Conservation (phyloP, 2,113 vertebrate genomes). For the Chionodraco myersi region DNA sequence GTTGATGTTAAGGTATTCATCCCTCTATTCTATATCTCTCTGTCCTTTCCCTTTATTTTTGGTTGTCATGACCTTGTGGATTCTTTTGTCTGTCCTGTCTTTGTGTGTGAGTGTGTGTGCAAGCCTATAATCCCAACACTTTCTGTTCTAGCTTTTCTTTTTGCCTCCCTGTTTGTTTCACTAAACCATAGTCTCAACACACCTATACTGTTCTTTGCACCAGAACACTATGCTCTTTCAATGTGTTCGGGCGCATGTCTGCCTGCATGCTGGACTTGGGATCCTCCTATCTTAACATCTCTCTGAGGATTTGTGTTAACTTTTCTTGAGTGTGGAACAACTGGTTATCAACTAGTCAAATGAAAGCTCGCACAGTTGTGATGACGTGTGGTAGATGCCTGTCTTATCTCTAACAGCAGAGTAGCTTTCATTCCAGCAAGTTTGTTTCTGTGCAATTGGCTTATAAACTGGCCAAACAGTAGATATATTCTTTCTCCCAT, state of each 20-base stretch:
- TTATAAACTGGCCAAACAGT: not conserved
- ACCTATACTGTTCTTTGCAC: constrained; percentile 9
- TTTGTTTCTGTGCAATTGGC: not conserved
- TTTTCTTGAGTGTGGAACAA: constrained; percentile 15
- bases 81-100: not conserved
- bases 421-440: constrained; percentile 50
- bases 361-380: constrained; percentile 7
- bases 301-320: constrained; percentile 11
- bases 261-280: not conserved
- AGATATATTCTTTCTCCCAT: not conserved
- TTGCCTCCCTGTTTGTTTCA: constrained; percentile 24
- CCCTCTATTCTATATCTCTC: not conserved
- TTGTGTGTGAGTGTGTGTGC: not conserved
- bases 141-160: not conserved
- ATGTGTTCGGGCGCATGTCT: not conserved
- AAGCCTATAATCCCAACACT: constrained; percentile 12
- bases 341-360: constrained; percentile 20
- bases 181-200: constrained; percentile 33
- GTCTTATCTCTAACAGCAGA: constrained; percentile 31
- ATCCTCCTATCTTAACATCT: constrained; percentile 32
- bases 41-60: not conserved
- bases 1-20: constrained; percentile 13
- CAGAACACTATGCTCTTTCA: not conserved
- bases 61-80: not conserved
- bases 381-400: constrained; percentile 19